phyloP scores from a whole-genome alignment of 2,113 vertebrate species.

The Mungos mungo region DNA sequence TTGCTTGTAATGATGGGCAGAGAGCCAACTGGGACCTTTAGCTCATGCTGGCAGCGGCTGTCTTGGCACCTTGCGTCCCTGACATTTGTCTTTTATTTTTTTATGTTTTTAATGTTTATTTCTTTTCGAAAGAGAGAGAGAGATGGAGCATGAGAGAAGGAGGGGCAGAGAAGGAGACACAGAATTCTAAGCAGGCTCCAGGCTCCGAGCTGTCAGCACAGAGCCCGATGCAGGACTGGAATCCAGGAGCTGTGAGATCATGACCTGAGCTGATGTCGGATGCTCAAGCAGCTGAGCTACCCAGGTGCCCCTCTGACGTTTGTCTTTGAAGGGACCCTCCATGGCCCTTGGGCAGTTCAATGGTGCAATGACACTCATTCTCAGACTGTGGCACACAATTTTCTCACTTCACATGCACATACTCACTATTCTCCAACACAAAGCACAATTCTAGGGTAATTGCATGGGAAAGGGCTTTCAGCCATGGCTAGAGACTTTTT shows the following conservation, averaged over 20 bases:
- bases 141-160: too few relatives aligned
- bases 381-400: background rate
- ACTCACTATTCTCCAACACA: background rate
- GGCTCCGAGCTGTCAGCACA: too few relatives aligned
- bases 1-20: background rate
- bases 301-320: background rate
- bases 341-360: accelerated
- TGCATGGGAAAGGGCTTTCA: too few relatives aligned
- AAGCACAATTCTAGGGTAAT: background rate
- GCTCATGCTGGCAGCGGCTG: background rate
- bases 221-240: too few relatives aligned
- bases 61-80: background rate
- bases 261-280: too few relatives aligned
- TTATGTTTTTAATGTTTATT: too few relatives aligned
- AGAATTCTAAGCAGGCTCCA: too few relatives aligned
- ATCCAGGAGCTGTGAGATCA: too few relatives aligned
- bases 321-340: too few relatives aligned
- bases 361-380: accelerated
- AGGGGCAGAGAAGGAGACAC: too few relatives aligned
- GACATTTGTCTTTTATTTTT: background rate
- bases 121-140: too few relatives aligned
- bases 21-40: background rate
- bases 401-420: background rate
- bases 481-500: background rate
- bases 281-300: too few relatives aligned